These are phyloP conservation scores for Xylocampa areola DNA, from an alignment of 2,888 invertebrate genomes.

Conservation along the genomic window DNA sequence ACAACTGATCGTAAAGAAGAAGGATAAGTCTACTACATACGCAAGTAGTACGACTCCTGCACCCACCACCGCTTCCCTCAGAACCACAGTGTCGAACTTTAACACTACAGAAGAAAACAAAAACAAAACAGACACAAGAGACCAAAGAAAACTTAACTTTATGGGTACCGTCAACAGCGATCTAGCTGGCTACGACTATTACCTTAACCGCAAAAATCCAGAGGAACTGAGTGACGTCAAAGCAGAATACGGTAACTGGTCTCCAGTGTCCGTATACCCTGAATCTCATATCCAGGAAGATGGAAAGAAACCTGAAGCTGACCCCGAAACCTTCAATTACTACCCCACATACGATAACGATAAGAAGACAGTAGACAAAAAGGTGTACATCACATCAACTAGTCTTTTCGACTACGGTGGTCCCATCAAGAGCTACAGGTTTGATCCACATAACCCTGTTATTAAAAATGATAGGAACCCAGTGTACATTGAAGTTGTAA, in stretches of 20 bases:
- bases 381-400: conserved; percentile 85
- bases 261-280: conserved; percentile 86
- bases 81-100: conserved; percentile 66
- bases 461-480: conserved; percentile 90
- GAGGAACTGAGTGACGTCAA: conserved; percentile 84
- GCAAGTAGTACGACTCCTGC: conserved; percentile 68
- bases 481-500: conserved; percentile 87
- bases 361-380: conserved; percentile 81
- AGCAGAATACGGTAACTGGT: conserved; percentile 88
- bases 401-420: conserved; percentile 82
- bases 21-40: conserved; percentile 87
- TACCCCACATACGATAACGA: conserved; percentile 86
- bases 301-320: conserved; percentile 78
- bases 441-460: conserved; percentile 86
- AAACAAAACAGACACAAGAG: conserved; percentile 83
- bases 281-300: conserved; percentile 85
- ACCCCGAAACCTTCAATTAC: conserved; percentile 82
- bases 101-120: conserved; percentile 74
- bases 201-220: conserved; percentile 79
- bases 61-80: conserved; percentile 78
- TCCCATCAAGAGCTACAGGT: conserved; percentile 84
- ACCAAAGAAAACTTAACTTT: conserved; percentile 84
- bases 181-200: conserved; percentile 86
- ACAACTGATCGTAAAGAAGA: conserved; percentile 93
- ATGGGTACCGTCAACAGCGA: conserved; percentile 80